Percentiles rank a stretch among this genome's conserved stretches.
These are phyloP conservation scores for Schizopygopsis pylzovi DNA, from an alignment of 2,797 vertebrate species.

Conservation along the genomic window DNA sequence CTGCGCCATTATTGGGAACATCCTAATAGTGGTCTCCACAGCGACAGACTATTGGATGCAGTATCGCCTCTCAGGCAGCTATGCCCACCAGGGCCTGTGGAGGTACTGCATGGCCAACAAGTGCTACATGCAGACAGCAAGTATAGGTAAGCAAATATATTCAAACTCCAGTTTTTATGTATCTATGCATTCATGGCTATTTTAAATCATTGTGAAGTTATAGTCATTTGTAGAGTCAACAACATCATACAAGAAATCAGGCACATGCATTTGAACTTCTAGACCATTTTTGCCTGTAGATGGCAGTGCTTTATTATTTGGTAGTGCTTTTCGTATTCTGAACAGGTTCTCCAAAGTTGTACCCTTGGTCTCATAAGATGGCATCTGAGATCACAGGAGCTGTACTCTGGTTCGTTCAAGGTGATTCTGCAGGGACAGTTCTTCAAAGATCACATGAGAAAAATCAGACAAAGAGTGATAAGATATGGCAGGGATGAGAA, in stretches of 20 bases:
- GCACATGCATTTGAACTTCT: not conserved
- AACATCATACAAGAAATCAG: not conserved
- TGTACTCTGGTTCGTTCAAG: constrained; percentile 39
- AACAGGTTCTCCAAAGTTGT: constrained; percentile 10
- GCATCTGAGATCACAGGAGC: constrained; percentile 41
- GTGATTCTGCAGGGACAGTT: constrained; percentile 23
- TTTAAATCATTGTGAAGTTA: not conserved
- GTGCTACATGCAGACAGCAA: constrained; percentile 89
- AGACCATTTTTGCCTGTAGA: constrained; percentile 23
- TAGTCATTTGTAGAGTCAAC: not conserved
- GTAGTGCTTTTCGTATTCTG: not conserved
- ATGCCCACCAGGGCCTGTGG: constrained; percentile 91
- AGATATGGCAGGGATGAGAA: not conserved
- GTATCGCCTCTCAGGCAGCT: constrained; percentile 85
- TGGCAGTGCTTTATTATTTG: constrained; percentile 27
- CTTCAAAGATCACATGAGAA: not conserved
- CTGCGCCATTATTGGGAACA: constrained; percentile 89
- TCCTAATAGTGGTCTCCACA: constrained; percentile 87
- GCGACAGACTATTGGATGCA: constrained; percentile 94
- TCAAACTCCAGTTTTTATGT: not conserved
- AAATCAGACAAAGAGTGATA: not conserved
- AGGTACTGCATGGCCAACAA: constrained; percentile 87
- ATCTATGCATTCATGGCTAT: not conserved
- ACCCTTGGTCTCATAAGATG: constrained; percentile 32
- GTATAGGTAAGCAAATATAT: constrained; percentile 78